A percentile compares a stretch with the other conserved stretches of the same genome.
These are phyloP conservation scores for Phymanthus crucifer DNA, from an alignment of 92 coral and sea anemone species.

Conservation along the genomic window DNA sequence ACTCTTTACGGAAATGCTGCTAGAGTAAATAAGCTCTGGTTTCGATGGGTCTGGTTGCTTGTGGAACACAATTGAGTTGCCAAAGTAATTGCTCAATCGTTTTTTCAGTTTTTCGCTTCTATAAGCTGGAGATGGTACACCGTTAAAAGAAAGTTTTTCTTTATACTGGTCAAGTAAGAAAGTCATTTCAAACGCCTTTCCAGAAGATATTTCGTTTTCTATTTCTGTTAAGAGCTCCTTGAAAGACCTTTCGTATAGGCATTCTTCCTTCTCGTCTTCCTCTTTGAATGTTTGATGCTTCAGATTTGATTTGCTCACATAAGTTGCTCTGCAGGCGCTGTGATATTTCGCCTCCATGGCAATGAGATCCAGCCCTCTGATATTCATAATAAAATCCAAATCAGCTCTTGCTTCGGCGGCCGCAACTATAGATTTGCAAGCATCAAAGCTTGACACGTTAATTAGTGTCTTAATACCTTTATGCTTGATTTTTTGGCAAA, in stretches of 20 bases:
- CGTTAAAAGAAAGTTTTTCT: slow-evolving; percentile 18
- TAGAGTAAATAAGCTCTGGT: slow-evolving; percentile 50
- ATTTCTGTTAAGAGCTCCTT: slow-evolving; percentile 27
- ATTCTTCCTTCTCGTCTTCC: slow-evolving; percentile 16
- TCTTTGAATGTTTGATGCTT: slow-evolving; percentile 9
- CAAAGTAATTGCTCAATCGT: slow-evolving; percentile 37
- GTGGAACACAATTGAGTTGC: slow-evolving; percentile 33
- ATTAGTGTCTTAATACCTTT: slow-evolving; percentile 25
- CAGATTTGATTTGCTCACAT: slow-evolving; percentile 49
- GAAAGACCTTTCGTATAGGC: slow-evolving; percentile 22
- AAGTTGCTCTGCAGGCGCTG: slow-evolving; percentile 20
- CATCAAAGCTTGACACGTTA: slow-evolving; percentile 27
- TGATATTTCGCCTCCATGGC: slow-evolving; percentile 38
- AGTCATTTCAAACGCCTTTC: slow-evolving; percentile 35
- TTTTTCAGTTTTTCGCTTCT: slow-evolving; percentile 46
- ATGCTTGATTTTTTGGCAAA: slow-evolving; percentile 37
- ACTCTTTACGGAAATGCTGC: slow-evolving; percentile 32
- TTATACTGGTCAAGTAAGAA: slow-evolving; percentile 2
- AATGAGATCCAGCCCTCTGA: slow-evolving; percentile 34
- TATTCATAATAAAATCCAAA: slow-evolving; percentile 18
- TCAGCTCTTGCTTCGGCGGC: slow-evolving; percentile 25
- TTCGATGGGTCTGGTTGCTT: slow-evolving; percentile 40
- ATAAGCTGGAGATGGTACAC: slow-evolving; percentile 13
- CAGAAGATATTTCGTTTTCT: slow-evolving; percentile 28
- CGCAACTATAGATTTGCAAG: slow-evolving; percentile 15